Conservation (phyloP, 1,140 invertebrate species). For the Lepidurus arcticus region DNA sequence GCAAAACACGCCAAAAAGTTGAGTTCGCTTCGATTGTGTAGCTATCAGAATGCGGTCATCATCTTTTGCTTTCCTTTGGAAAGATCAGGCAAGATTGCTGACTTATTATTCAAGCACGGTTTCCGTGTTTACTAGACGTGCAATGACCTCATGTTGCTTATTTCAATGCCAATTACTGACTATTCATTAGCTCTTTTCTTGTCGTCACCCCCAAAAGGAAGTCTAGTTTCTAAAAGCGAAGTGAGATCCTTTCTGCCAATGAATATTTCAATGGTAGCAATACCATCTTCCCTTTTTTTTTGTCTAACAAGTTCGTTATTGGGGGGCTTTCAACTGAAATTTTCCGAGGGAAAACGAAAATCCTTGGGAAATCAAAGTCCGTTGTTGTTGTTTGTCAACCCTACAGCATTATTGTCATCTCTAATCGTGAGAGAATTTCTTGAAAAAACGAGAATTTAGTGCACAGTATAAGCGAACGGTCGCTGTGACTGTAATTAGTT, state of each 20-base stretch:
- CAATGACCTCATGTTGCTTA: conserved; percentile 5
- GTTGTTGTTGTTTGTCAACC: conserved; percentile 2
- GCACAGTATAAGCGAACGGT: neutral
- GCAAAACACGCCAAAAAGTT: neutral
- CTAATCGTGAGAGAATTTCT: neutral
- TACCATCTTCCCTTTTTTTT: neutral
- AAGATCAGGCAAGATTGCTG: conserved; percentile 6
- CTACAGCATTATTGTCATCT: neutral
- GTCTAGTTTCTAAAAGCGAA: neutral
- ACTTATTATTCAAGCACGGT: conserved; percentile 15
- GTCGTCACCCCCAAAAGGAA: neutral
- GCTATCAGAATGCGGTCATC: neutral
- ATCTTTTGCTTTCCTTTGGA: neutral
- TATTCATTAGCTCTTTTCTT: conserved; percentile 9
- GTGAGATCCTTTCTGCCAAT: neutral
- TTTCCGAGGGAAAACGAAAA: neutral
- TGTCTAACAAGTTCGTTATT: neutral
- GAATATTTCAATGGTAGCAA: neutral
- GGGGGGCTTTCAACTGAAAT: neutral
- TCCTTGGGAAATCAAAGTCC: neutral
- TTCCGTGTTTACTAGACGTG: neutral
- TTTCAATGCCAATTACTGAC: neutral
- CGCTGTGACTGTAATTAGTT: no score
- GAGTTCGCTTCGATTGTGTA: neutral
- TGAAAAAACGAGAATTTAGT: neutral